Conservation (phyloP, 2,113 vertebrate species). For the Acrocephalus kingi region DNA sequence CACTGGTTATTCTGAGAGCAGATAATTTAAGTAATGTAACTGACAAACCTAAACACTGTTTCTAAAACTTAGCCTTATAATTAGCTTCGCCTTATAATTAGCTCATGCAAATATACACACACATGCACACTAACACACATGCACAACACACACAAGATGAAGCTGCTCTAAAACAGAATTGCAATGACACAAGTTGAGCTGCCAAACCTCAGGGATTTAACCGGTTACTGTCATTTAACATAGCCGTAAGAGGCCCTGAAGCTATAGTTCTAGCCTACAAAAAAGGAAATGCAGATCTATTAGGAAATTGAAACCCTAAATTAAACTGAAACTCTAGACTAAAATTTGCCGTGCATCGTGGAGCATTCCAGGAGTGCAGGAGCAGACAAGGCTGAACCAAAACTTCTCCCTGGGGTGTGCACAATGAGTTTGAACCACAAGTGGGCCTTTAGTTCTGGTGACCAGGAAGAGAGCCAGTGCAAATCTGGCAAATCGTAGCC, state of each 20-base stretch:
- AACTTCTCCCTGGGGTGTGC: background rate
- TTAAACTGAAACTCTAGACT: background rate
- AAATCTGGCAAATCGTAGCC: background rate
- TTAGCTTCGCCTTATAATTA: background rate
- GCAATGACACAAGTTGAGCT: background rate
- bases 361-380: background rate
- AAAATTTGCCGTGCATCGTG: rapidly evolving
- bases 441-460: background rate
- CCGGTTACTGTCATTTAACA: background rate
- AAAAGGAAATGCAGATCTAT: background rate
- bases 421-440: background rate
- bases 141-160: background rate
- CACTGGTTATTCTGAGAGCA: background rate
- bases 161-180: background rate
- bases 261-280: background rate
- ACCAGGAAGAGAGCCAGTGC: background rate
- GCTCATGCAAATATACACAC: background rate
- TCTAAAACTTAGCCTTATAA: background rate
- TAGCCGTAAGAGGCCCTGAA: background rate
- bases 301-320: background rate
- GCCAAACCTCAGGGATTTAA: background rate
- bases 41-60: background rate
- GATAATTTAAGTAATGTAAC: background rate
- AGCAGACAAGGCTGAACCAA: background rate
- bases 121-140: too few species aligned